A percentile compares a stretch with the other conserved stretches of the same genome.
phyloP scores from a whole-genome alignment of 2,797 vertebrate species.

The Muraenolepis orangiensis region DNA sequence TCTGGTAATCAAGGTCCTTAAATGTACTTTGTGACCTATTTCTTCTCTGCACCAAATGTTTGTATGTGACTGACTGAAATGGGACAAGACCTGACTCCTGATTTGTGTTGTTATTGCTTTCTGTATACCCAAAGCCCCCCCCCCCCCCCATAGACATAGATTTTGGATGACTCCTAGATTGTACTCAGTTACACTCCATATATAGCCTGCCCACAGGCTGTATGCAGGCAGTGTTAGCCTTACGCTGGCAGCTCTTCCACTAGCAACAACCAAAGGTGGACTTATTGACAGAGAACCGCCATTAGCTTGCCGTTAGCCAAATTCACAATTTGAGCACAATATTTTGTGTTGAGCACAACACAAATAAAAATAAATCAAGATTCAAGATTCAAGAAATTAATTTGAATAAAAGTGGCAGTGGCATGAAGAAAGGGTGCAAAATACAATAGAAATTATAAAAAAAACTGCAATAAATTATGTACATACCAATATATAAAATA shows the following conservation, averaged over 20 bases:
- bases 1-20: conserved; percentile 28
- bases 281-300: neutral
- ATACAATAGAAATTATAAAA: neutral
- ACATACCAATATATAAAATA: too few relatives aligned
- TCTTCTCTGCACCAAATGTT: conserved; percentile 21
- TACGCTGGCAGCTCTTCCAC: neutral
- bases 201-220: neutral
- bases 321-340: neutral
- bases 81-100: neutral
- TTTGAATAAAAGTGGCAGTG: too few relatives aligned
- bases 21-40: conserved; percentile 40
- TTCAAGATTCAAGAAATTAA: too few relatives aligned
- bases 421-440: too few relatives aligned
- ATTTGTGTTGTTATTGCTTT: neutral
- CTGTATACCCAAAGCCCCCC: neutral
- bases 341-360: neutral
- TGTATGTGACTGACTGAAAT: conserved; percentile 7
- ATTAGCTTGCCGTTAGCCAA: neutral
- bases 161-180: neutral
- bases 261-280: neutral
- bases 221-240: neutral
- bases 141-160: too few relatives aligned
- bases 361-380: too few relatives aligned
- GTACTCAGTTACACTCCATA: neutral
- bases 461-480: neutral